Evolutionary conservation across 2,888 invertebrate species (phyloP), one percentile per base, ranked within the genome.

Genomic region (Mayetiola destructor): DNA sequence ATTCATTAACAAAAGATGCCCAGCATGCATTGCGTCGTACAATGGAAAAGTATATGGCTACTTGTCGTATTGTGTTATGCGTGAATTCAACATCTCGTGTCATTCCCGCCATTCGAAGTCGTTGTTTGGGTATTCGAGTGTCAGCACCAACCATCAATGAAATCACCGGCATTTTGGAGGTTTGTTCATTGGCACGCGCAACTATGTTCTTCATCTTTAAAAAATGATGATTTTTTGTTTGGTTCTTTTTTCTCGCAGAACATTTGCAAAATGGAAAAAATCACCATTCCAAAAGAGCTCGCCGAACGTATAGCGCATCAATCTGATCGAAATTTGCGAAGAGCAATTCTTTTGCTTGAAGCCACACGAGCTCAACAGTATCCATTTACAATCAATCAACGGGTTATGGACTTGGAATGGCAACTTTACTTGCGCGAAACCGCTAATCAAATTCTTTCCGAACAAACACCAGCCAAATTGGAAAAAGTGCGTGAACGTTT

Each of bases 31-130:
- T 99, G 55, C 82, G 99, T 63, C 81, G 99, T 52, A 99, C 99
- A 0, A 99, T 99, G 99, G 99, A 99, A 72, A 99, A 99, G 69
- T 99, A 99, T 72, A 87, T 94, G 58, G 77, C 87, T 16, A 94
- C 93, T 2, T 99, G 97, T 69, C 81, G 97, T 16, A 76, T 97
- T 4, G 92, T 99, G 64, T 77, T 99, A 0, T 90, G 92, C 64
- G 90, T 94, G 1, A 93, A 93, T 67, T 94, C 95, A 0, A 91
- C 90, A 32, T 95, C 95, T 4, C 81, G 91, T 65, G 92, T 97
- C 1, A 92, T 96, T 64, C 94, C 95, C n/a, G 96, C 99, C 4
- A 94, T 99, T 62, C 80, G 87, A 61, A 94, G 95, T 59, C 80
- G 99, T 68, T 99, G 99, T 71, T 78, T 99, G 37, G 86, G 88